phyloP scores from a whole-genome alignment of 2,888 invertebrate genomes.

The Cotesia congregata region DNA sequence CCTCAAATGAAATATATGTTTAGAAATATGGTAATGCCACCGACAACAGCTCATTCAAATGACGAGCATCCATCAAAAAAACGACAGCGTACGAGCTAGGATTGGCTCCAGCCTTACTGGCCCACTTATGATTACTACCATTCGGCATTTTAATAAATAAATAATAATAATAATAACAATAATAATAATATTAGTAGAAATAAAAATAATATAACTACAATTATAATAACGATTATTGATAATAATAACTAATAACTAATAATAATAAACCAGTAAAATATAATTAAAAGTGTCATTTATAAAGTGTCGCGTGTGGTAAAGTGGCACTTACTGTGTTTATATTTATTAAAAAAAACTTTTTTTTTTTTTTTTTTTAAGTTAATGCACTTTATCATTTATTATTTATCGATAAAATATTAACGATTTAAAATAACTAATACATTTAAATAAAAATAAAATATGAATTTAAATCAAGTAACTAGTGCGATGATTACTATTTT shows the following conservation, averaged over 20 bases:
- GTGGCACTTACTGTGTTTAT: constrained; percentile 38
- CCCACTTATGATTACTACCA: constrained; percentile 70
- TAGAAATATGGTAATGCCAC: constrained; percentile 69
- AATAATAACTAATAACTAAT: neutral
- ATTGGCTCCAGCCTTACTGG: constrained; percentile 73
- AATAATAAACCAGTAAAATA: constrained; percentile 24
- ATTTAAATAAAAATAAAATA: neutral
- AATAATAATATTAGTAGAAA: constrained; percentile 19
- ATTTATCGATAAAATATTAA: neutral
- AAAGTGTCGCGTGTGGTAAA: constrained; percentile 41
- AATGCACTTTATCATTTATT: neutral
- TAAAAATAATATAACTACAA: neutral
- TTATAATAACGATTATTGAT: too few species aligned
- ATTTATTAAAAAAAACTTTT: constrained; percentile 6
- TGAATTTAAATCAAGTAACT: neutral
- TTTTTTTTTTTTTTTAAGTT: constrained; percentile 14
- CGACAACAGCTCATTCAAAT: constrained; percentile 64
- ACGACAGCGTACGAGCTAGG: constrained; percentile 76
- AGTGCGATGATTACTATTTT: neutral
- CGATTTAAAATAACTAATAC: neutral
- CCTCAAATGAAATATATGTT: constrained; percentile 91
- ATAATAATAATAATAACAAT: neutral
- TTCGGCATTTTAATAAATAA: constrained; percentile 63
- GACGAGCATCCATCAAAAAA: constrained; percentile 70
- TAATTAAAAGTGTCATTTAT: constrained; percentile 26